Conservation (phyloP, 2,797 vertebrate species). For the Parotocinclus haroldoi region DNA sequence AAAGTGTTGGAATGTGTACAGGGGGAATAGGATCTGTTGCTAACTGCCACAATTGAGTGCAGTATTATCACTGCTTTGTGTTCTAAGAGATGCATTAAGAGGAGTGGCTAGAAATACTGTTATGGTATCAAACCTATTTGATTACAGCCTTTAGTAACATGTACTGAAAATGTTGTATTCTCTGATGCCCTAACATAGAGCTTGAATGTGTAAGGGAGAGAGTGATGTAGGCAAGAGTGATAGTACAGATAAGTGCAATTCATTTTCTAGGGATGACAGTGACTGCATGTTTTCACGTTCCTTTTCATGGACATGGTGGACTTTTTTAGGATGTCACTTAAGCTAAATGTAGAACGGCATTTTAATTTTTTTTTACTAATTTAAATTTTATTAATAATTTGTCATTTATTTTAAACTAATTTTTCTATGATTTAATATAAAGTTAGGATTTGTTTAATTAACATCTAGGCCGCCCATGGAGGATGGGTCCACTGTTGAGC, state of each 20-base stretch:
- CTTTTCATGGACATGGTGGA: too few relatives aligned
- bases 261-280: not conserved
- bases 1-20: conserved; percentile 13
- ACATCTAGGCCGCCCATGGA: too few relatives aligned
- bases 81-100: not conserved
- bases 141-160: not conserved
- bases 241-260: not conserved
- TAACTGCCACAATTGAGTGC: not conserved
- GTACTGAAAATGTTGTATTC: conserved; percentile 3
- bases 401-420: too few relatives aligned
- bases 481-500: too few relatives aligned
- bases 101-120: not conserved
- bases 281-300: too few relatives aligned
- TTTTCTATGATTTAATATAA: too few relatives aligned
- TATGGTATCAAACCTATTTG: not conserved
- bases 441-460: too few relatives aligned
- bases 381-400: too few relatives aligned
- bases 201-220: not conserved
- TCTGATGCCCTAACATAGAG: not conserved
- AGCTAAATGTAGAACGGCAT: too few relatives aligned
- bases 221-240: not conserved
- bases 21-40: too few relatives aligned
- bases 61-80: not conserved
- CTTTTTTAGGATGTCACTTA: too few relatives aligned
- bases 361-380: too few relatives aligned